Evolutionary conservation across 2,113 vertebrate species (phyloP).

Genomic region (Gnathonemus echidnorhynchus): DNA sequence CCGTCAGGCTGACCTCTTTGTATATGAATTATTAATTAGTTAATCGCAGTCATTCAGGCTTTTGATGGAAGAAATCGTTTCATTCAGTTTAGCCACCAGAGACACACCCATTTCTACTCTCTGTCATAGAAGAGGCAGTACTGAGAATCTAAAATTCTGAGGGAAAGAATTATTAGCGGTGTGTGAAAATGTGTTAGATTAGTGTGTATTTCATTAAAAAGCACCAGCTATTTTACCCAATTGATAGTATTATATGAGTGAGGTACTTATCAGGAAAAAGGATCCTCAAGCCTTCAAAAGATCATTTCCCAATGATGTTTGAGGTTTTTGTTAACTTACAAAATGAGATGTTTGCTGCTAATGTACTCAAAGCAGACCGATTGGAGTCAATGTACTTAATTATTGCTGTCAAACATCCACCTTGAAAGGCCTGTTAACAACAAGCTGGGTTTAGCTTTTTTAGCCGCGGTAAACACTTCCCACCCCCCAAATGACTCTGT

Average conservation of each 20-base stretch:
- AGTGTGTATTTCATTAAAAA: not conserved
- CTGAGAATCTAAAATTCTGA: not conserved
- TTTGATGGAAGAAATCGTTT: not conserved
- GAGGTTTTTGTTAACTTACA: not conserved
- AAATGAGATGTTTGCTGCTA: not conserved
- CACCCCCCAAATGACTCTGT: not conserved
- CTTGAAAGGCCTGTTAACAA: not conserved
- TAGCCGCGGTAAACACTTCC: not conserved
- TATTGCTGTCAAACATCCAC: not conserved
- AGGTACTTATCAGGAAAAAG: not conserved
- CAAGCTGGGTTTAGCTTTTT: not conserved
- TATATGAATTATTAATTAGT: not conserved
- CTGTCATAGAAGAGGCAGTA: not conserved
- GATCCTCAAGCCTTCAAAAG: not conserved
- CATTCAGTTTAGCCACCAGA: not conserved
- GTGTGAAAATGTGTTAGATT: not conserved
- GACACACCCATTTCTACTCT: not conserved
- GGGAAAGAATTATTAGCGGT: not conserved
- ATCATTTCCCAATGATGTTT: not conserved
- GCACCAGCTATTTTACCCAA: not conserved
- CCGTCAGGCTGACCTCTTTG: not conserved
- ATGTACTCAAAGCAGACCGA: not conserved
- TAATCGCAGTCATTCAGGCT: not conserved
- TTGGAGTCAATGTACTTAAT: not conserved
- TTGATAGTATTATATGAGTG: not conserved